Evolutionary conservation across 2,888 invertebrate species (phyloP).

Genomic region (Geophilus truncorum): DNA sequence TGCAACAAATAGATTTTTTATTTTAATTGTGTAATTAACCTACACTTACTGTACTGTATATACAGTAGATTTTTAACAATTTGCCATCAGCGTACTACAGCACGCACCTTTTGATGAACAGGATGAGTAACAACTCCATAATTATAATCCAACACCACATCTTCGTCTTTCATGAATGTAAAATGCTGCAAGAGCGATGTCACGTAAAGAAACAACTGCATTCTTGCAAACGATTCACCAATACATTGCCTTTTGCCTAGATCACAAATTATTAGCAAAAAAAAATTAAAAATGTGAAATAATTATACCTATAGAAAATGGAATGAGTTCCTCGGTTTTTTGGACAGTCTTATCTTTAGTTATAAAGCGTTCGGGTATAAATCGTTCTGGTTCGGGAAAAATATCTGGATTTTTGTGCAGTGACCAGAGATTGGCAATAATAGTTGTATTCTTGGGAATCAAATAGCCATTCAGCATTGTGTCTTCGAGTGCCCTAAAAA

Average conservation of each 20-base stretch:
- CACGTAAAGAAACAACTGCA: not conserved
- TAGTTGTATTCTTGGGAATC: conserved; percentile 27
- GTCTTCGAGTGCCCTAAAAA: not conserved
- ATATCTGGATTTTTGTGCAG: conserved; percentile 19
- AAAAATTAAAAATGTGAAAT: not conserved
- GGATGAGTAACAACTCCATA: too few relatives aligned
- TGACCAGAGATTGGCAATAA: conserved; percentile 4
- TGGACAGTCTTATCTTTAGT: not conserved
- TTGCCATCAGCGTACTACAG: too few relatives aligned
- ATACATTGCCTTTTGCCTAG: not conserved
- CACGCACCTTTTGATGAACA: too few relatives aligned
- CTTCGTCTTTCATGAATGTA: not conserved
- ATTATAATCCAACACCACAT: not conserved
- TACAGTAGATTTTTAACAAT: too few relatives aligned
- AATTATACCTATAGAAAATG: not conserved
- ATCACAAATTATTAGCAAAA: not conserved
- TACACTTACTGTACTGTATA: too few relatives aligned
- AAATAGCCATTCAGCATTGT: not conserved
- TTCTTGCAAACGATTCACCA: not conserved
- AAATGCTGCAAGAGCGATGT: not conserved
- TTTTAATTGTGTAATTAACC: too few relatives aligned
- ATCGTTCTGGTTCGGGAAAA: not conserved
- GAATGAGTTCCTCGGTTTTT: not conserved
- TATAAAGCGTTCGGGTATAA: too few relatives aligned
- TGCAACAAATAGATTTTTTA: too few relatives aligned